These are phyloP conservation scores for Colletes collaris DNA, from an alignment of 2,888 invertebrate species.

Conservation along the genomic window DNA sequence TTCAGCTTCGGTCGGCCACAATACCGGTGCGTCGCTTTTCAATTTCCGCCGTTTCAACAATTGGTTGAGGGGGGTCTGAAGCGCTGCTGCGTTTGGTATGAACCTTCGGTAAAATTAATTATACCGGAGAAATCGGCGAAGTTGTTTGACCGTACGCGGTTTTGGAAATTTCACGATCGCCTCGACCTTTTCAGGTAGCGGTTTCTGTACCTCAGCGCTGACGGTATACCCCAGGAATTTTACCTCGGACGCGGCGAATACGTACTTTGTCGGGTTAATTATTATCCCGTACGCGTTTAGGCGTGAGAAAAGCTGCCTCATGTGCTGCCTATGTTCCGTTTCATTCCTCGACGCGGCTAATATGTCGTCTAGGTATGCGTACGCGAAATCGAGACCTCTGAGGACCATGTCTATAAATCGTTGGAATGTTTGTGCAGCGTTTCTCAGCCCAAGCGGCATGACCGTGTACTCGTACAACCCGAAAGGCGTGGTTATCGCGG, in stretches of 20 bases:
- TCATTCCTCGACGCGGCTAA: neutral
- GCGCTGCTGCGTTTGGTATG: no score
- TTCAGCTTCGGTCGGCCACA: neutral
- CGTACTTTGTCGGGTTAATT: conserved; percentile 19
- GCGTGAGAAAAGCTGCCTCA: neutral
- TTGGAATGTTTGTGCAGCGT: neutral
- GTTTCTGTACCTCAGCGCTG: neutral
- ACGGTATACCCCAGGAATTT: neutral
- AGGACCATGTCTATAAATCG: neutral
- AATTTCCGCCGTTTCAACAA: neutral
- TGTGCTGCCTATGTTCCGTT: neutral
- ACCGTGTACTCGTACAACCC: neutral
- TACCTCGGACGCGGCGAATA: neutral
- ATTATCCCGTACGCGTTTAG: neutral
- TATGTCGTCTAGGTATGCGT: conserved; percentile 3
- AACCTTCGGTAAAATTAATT: no score
- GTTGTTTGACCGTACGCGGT: no score
- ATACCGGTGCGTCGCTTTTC: neutral
- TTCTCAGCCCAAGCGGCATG: neutral
- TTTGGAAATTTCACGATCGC: neutral
- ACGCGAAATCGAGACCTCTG: conserved; percentile 4
- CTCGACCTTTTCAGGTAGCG: neutral
- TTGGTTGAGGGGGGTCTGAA: neutral
- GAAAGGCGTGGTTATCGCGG: conserved; percentile 10
- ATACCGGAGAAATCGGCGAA: no score